Conservation (phyloP, 2,888 invertebrate genomes). For the Pristionchus entomophagus region DNA sequence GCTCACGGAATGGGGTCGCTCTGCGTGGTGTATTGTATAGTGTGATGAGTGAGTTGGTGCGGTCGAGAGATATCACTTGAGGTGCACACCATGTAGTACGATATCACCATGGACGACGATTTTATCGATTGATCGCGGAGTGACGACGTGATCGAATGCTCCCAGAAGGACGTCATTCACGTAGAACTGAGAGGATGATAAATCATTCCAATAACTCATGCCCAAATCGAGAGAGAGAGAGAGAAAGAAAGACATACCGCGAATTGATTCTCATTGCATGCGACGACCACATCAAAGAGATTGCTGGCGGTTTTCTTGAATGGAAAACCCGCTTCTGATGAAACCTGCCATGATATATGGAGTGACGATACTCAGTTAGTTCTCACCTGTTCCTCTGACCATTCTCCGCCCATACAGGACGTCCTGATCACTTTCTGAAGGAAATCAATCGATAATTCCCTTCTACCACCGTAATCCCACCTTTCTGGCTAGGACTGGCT, state of each 20-base stretch:
- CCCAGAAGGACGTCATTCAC: slow-evolving; percentile 71
- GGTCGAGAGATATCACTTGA: slow-evolving; percentile 60
- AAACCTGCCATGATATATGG: not conserved
- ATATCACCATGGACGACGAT: slow-evolving; percentile 71
- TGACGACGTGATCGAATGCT: slow-evolving; percentile 63
- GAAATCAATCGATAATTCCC: not conserved
- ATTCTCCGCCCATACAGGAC: slow-evolving; percentile 36
- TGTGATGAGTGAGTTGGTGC: not conserved
- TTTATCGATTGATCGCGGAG: slow-evolving; percentile 48
- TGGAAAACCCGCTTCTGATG: slow-evolving; percentile 40
- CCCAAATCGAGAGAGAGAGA: not conserved
- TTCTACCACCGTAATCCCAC: slow-evolving; percentile 44
- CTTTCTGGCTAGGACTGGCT: slow-evolving; percentile 67
- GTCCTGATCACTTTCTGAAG: slow-evolving; percentile 38
- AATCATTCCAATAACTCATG: not conserved
- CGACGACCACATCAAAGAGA: slow-evolving; percentile 44
- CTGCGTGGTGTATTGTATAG: not conserved
- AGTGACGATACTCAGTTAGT: not conserved
- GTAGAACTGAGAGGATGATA: slow-evolving; percentile 63
- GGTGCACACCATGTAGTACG: slow-evolving; percentile 73
- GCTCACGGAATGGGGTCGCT: slow-evolving; percentile 17
- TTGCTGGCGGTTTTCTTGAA: slow-evolving; percentile 29
- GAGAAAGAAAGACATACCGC: not conserved
- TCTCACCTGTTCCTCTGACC: slow-evolving; percentile 2
- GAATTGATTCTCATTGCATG: slow-evolving; percentile 38